Conservation (phyloP, 2,888 invertebrate species). For the Epistrophe eligans region DNA sequence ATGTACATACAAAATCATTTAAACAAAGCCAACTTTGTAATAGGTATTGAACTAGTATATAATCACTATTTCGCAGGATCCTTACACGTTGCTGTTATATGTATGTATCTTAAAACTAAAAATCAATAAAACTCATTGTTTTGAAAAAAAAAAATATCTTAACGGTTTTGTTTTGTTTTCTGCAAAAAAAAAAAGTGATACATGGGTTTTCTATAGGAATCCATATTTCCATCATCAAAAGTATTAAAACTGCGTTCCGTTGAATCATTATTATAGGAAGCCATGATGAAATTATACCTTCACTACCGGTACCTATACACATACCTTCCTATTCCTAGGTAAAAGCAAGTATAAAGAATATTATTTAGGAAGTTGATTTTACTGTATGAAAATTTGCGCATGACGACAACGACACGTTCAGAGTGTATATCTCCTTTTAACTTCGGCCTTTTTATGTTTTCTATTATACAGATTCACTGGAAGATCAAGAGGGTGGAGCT, state of each 20-base stretch:
- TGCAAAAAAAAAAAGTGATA: not conserved
- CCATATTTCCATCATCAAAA: conserved; percentile 8
- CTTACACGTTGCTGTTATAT: not conserved
- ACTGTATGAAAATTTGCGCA: conserved; percentile 37
- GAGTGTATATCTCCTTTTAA: conserved; percentile 39
- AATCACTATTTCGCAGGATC: not conserved
- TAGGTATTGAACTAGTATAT: too few species aligned
- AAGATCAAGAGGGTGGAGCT: conserved; percentile 85
- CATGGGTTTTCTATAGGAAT: conserved; percentile 19
- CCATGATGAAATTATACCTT: conserved; percentile 41
- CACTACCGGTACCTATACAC: not conserved
- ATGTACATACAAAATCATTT: too few species aligned
- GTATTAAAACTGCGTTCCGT: conserved; percentile 23
- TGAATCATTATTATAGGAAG: conserved; percentile 18
- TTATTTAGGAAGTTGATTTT: not conserved
- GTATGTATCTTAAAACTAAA: not conserved
- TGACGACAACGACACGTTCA: conserved; percentile 14
- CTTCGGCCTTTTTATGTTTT: conserved; percentile 23
- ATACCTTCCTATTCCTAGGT: conserved; percentile 17
- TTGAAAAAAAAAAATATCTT: not conserved
- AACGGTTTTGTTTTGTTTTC: not conserved
- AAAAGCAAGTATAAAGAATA: conserved; percentile 12
- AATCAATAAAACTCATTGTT: not conserved
- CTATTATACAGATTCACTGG: conserved; percentile 84
- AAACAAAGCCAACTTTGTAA: too few species aligned